phyloP scores from a whole-genome alignment of 1,140 invertebrate genomes.

The Sinonovacula constricta region DNA sequence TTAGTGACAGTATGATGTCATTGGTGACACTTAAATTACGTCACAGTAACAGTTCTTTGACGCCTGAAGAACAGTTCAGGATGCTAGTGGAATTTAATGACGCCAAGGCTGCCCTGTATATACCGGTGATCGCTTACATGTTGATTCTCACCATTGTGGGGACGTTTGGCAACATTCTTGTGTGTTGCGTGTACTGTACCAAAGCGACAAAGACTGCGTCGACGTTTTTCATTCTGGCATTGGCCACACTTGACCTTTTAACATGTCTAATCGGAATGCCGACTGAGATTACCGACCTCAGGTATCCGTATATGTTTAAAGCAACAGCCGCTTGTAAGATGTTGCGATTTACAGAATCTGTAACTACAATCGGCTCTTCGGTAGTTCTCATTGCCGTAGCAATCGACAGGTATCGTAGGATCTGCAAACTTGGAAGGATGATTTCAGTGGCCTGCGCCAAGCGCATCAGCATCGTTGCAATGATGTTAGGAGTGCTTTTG shows the following conservation, averaged over 20 bases:
- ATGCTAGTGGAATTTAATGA: conserved; percentile 57
- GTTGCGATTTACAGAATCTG: conserved; percentile 69
- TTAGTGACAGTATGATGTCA: too few relatives aligned
- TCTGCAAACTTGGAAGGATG: conserved; percentile 70
- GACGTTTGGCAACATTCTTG: conserved; percentile 70
- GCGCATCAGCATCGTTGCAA: conserved; percentile 65
- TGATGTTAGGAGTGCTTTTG: conserved; percentile 64
- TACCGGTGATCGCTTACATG: conserved; percentile 73
- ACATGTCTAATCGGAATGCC: conserved; percentile 74
- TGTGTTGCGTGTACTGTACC: conserved; percentile 69
- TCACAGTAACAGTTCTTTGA: too few relatives aligned
- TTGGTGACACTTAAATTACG: too few relatives aligned
- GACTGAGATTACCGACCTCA: conserved; percentile 73
- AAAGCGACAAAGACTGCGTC: conserved; percentile 69
- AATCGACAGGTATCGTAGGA: conserved; percentile 72
- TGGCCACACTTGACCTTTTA: conserved; percentile 73
- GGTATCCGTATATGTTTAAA: conserved; percentile 73
- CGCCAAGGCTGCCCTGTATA: conserved; percentile 66
- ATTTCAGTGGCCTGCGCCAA: conserved; percentile 65
- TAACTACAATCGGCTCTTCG: conserved; percentile 72
- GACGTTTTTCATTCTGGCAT: conserved; percentile 72
- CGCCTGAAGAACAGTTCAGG: conserved; percentile 2
- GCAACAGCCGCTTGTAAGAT: conserved; percentile 71
- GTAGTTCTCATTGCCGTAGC: conserved; percentile 71
- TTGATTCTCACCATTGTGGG: conserved; percentile 66